Evolutionary conservation across 1,140 invertebrate genomes (phyloP).

Genomic region (Octopus sinensis): DNA sequence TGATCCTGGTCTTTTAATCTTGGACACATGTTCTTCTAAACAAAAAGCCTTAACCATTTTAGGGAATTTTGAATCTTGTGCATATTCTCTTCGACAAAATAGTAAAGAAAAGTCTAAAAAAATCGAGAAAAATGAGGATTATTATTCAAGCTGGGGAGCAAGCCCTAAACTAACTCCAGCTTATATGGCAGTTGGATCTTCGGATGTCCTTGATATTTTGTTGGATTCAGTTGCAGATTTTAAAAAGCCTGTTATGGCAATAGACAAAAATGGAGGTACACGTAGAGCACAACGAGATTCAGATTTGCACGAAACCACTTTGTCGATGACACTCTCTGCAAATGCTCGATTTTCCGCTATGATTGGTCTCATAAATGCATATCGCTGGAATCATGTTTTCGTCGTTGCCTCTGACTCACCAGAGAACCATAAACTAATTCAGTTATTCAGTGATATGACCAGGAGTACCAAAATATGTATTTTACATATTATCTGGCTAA

Average conservation of each 20-base stretch:
- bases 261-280: not conserved
- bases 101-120: not conserved
- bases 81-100: not conserved
- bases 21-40: slow-evolving; percentile 39
- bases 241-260: slow-evolving; percentile 17
- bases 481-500: not conserved
- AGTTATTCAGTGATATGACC: slow-evolving; percentile 22
- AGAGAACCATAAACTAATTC: slow-evolving; percentile 8
- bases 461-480: slow-evolving; percentile 29
- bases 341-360: slow-evolving; percentile 18
- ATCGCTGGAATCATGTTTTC: slow-evolving; percentile 23
- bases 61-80: slow-evolving; percentile 41
- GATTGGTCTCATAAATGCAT: slow-evolving; percentile 13
- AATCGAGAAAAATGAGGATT: not conserved
- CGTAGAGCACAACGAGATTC: not conserved
- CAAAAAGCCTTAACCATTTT: slow-evolving; percentile 28
- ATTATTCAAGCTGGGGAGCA: not conserved
- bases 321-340: slow-evolving; percentile 10
- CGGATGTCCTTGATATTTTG: not conserved
- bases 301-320: slow-evolving; percentile 10
- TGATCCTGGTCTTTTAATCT: slow-evolving; percentile 31
- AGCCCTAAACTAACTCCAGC: slow-evolving; percentile 27
- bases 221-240: not conserved
- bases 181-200: slow-evolving; percentile 25
- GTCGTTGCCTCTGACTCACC: slow-evolving; percentile 20